These are phyloP conservation scores for Epinephelus fuscoguttatus DNA, from an alignment of 2,113 vertebrate genomes.

Conservation along the genomic window DNA sequence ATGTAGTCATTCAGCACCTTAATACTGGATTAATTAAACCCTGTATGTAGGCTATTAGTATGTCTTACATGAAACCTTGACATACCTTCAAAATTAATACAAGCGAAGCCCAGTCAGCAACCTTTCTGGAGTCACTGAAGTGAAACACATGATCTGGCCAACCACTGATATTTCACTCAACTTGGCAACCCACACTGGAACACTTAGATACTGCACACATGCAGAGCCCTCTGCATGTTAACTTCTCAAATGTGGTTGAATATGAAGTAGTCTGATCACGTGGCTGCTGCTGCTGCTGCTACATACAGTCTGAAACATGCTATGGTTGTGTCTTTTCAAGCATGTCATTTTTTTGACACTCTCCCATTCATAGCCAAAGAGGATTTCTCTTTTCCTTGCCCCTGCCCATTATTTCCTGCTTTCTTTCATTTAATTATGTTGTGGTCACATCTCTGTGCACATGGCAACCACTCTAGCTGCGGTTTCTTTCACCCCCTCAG, in stretches of 20 bases:
- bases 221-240: constrained; percentile 1
- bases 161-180: constrained; percentile 20
- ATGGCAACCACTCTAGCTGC: constrained; percentile 68
- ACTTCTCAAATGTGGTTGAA: constrained; percentile 24
- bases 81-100: background rate
- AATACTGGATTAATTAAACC: background rate
- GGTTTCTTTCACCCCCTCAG: constrained; percentile 51
- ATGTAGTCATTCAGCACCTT: background rate
- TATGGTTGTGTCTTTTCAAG: constrained; percentile 14
- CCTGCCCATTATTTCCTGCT: constrained; percentile 53
- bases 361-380: constrained; percentile 30
- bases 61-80: background rate
- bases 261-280: constrained; percentile 5
- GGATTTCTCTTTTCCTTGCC: constrained; percentile 38
- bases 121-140: constrained; percentile 5
- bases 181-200: background rate
- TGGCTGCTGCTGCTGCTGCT: background rate
- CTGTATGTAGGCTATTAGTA: background rate
- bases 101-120: background rate
- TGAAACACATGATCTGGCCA: constrained; percentile 9
- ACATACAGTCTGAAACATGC: constrained; percentile 19
- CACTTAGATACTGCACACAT: constrained; percentile 3
- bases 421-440: constrained; percentile 65
- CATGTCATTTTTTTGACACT: constrained; percentile 31
- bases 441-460: constrained; percentile 71